A percentile compares a stretch with the other conserved stretches of the same genome.
Conservation (phyloP, 2,113 vertebrate genomes). For the Rynchops niger region DNA sequence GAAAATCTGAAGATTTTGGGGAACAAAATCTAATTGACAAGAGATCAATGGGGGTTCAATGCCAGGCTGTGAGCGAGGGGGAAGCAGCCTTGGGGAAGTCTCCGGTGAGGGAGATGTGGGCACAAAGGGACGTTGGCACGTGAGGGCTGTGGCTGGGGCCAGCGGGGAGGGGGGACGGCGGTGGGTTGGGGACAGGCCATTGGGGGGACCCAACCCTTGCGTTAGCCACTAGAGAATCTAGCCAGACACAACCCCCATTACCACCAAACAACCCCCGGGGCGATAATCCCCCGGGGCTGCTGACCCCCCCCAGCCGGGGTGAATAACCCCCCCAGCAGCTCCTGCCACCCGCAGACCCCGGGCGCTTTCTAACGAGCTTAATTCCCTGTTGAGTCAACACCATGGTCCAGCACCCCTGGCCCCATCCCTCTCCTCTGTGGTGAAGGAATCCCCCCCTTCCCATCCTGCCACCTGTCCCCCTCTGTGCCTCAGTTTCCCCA, state of each 20-base stretch:
- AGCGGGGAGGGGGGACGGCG: no score
- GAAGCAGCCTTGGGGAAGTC: neutral
- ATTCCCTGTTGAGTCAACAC: neutral
- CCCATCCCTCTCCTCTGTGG: neutral
- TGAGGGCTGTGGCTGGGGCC: neutral
- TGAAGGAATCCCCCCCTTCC: no score
- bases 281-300: neutral
- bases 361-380: neutral
- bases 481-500: neutral
- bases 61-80: neutral
- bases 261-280: neutral
- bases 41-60: neutral
- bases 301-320: neutral
- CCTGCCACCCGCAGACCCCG: neutral
- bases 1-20: neutral
- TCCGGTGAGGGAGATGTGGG: neutral
- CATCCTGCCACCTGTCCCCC: neutral
- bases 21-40: neutral
- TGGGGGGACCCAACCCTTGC: neutral
- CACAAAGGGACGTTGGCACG: neutral
- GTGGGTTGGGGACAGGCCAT: neutral
- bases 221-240: neutral
- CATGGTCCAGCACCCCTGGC: neutral
- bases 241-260: neutral
- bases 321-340: no score